A percentile compares a stretch with the other conserved stretches of the same genome.
Evolutionary conservation across 2,888 invertebrate species (phyloP).

Genomic region (Stenchaetothrips biformis): DNA sequence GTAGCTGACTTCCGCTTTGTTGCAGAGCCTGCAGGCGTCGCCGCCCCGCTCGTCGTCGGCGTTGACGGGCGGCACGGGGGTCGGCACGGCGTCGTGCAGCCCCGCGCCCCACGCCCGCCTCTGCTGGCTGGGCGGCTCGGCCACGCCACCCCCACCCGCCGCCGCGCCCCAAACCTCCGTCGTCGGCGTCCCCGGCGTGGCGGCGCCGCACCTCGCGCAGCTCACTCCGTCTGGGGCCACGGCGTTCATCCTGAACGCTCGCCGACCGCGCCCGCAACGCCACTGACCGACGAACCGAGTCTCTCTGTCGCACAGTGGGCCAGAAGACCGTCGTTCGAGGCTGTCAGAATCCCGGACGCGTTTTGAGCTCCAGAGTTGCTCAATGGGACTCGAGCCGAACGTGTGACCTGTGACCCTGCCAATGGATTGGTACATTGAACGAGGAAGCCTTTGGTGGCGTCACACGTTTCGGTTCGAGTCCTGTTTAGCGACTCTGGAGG

Average conservation of each 20-base stretch:
- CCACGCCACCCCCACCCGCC: too few relatives aligned
- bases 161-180: background rate
- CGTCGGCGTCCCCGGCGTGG: background rate
- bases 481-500: too few relatives aligned
- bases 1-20: background rate
- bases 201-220: background rate
- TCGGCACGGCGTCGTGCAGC: background rate
- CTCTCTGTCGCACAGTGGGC: too few relatives aligned
- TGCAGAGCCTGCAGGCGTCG: conserved; percentile 12
- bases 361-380: too few relatives aligned
- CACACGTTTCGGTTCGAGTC: too few relatives aligned
- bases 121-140: background rate
- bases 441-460: too few relatives aligned
- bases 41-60: background rate
- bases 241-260: background rate
- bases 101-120: background rate
- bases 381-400: too few relatives aligned
- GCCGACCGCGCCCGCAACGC: background rate
- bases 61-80: background rate
- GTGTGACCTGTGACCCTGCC: too few relatives aligned
- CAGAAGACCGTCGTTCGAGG: too few relatives aligned
- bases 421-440: too few relatives aligned
- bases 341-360: too few relatives aligned
- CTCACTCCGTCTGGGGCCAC: background rate
- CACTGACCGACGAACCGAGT: background rate